Base-by-base conservation (phyloP, 2,113 vertebrate genomes). In the Brachyistius frenatus region DNA sequence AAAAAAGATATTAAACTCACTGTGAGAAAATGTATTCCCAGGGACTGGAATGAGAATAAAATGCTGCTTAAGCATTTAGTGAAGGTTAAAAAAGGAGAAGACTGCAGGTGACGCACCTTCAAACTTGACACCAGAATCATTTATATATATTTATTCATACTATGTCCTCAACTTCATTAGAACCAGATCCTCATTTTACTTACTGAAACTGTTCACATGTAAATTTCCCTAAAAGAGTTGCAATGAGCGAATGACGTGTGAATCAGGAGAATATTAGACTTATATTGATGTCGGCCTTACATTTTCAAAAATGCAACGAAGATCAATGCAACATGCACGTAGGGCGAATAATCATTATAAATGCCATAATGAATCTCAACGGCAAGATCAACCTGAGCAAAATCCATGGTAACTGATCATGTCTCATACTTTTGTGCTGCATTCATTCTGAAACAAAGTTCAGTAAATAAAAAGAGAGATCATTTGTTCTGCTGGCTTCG, bases 1-100 rank as follows among this genome's bases (percentile, higher is more conserved):
- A 90, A 88, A 88, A 91, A 91, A 89, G 73, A 90, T 91, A 93
- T 91, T 91, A 91, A 92, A 92, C 76, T 86, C 77, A 89, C 72
- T 77, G 37, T 83, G 82, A 86, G 90, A 87, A 90, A 92, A 93
- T 89, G 81, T 80, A 84, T 92, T 93, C 82, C 74, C 49, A 1
- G 61, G 75, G 54, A 85, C 71, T 84, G 77, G 70, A 92, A 92
- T 88, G 68, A 86, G 70, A 78, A 86, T 87, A 93, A 95, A 92
- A 90, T 81, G 88, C 88, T 90, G 89, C 83, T 93, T 85, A 91
- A 92, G 91, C 91, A 88, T 88, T 91, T 85, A 85, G 69, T 83
- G 86, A 92, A 94, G 86, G 87, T 90, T 88, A 88, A 78, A 84
- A 90, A 78, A 80, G 69, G 58, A 82, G 53, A 83, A 53, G 47